Evolutionary conservation across 2,888 invertebrate species (phyloP).

Genomic region (Tubulanus polymorphus): DNA sequence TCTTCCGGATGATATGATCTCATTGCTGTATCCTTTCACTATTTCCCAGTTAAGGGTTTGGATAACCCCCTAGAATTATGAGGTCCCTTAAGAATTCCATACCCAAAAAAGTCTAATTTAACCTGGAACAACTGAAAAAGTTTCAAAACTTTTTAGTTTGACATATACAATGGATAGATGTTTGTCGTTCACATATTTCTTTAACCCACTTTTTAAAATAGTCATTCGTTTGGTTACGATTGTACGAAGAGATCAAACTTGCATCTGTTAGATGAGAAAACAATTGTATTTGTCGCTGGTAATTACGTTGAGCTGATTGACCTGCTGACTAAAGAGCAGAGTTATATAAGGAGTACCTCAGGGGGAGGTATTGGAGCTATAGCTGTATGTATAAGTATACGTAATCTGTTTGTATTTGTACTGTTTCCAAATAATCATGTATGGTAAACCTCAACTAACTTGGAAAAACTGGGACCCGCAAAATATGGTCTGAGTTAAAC

Average conservation of each 20-base stretch:
- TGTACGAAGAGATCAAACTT: conserved; percentile 77
- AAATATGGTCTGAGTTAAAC: too few relatives aligned
- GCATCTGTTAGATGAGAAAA: conserved; percentile 69
- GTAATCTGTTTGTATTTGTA: not conserved
- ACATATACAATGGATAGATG: too few relatives aligned
- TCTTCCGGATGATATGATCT: conserved; percentile 41
- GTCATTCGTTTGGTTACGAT: conserved; percentile 83
- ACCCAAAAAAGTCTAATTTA: too few relatives aligned
- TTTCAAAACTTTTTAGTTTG: too few relatives aligned
- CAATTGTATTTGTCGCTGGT: conserved; percentile 75
- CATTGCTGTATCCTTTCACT: conserved; percentile 40
- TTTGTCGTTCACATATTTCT: too few relatives aligned
- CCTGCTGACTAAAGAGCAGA: conserved; percentile 63
- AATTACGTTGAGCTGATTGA: conserved; percentile 75
- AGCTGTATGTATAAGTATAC: conserved; percentile 58
- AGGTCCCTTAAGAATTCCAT: too few relatives aligned
- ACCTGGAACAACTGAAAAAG: too few relatives aligned
- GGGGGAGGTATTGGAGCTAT: conserved; percentile 80
- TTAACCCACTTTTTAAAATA: conserved; percentile 50
- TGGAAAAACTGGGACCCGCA: too few relatives aligned
- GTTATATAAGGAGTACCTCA: conserved; percentile 69
- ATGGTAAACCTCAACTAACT: too few relatives aligned
- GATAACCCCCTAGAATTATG: too few relatives aligned
- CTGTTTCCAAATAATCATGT: too few relatives aligned
- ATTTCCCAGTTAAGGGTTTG: too few relatives aligned